These are phyloP conservation scores for Drosophila virilis DNA, from an alignment of 1,140 invertebrate species.

Conservation along the genomic window DNA sequence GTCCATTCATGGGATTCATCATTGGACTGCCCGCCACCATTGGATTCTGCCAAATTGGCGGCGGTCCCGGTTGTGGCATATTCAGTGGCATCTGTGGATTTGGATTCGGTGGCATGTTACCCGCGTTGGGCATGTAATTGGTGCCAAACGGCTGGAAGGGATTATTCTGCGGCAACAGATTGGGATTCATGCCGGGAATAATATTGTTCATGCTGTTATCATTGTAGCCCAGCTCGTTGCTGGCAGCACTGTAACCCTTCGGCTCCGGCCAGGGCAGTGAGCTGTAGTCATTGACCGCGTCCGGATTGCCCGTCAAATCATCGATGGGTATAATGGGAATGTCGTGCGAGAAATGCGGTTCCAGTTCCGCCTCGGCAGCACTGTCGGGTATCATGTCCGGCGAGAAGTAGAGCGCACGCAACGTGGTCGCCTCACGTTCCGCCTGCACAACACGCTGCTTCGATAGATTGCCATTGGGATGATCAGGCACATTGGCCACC, in stretches of 20 bases:
- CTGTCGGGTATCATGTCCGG: constrained; percentile 94
- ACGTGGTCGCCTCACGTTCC: constrained; percentile 91
- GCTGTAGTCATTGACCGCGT: constrained; percentile 91
- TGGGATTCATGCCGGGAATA: constrained; percentile 79
- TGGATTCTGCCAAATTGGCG: constrained; percentile 65
- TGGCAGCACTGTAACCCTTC: constrained; percentile 86
- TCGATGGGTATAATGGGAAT: constrained; percentile 94
- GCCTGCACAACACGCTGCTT: constrained; percentile 94
- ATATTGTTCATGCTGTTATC: constrained; percentile 75
- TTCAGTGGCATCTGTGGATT: constrained; percentile 37
- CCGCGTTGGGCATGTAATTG: constrained; percentile 34
- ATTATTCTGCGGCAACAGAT: constrained; percentile 58
- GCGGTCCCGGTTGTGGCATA: constrained; percentile 48
- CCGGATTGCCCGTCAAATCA: constrained; percentile 92
- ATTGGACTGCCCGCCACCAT: constrained; percentile 43
- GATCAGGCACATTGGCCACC: constrained; percentile 87
- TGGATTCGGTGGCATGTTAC: constrained; percentile 25
- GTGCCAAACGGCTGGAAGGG: constrained; percentile 67
- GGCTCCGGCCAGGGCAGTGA: constrained; percentile 92
- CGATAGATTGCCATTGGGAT: constrained; percentile 90
- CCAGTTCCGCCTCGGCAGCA: constrained; percentile 93
- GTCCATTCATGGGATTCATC: constrained; percentile 48
- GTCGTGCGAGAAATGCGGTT: constrained; percentile 90
- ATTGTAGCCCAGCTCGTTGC: constrained; percentile 37
- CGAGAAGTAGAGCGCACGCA: constrained; percentile 94